Evolutionary conservation across 2,888 invertebrate species (phyloP).

Genomic region (Steromphala cineraria): DNA sequence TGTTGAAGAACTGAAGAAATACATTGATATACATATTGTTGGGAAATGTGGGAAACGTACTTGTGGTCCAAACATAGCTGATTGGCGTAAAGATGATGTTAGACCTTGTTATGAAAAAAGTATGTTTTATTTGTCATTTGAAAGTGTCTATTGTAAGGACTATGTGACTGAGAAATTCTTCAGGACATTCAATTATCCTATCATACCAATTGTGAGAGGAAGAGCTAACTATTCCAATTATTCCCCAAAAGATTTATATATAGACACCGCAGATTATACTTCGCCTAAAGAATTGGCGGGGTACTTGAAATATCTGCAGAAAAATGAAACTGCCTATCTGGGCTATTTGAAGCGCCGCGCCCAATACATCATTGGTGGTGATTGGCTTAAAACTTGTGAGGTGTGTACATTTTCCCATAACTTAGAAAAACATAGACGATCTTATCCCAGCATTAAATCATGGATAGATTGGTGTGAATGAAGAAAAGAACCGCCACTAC

Average conservation of each 20-base stretch:
- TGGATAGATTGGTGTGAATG: neutral
- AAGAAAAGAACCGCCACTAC: neutral
- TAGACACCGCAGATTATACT: conserved; percentile 30
- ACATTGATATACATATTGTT: conserved; percentile 33
- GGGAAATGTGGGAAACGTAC: neutral
- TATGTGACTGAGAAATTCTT: conserved; percentile 59
- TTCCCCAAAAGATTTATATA: conserved; percentile 27
- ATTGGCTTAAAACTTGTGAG: neutral
- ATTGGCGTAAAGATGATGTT: neutral
- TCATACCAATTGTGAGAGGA: conserved; percentile 39
- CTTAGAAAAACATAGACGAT: neutral
- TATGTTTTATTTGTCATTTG: conserved; percentile 57
- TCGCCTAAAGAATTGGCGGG: conserved; percentile 19
- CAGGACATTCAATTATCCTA: conserved; percentile 26
- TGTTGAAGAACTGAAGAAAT: conserved; percentile 31
- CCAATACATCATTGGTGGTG: neutral
- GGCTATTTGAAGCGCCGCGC: conserved; percentile 3
- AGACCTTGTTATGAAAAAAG: conserved; percentile 24
- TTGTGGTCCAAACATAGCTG: neutral
- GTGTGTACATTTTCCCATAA: neutral
- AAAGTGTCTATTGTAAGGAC: conserved; percentile 51
- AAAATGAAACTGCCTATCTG: conserved; percentile 16
- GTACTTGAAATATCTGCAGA: conserved; percentile 24
- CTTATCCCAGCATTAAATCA: neutral
- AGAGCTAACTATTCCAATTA: conserved; percentile 36